Evolutionary conservation across 2,888 invertebrate species (phyloP).

Genomic region (Rotaria sp.): DNA sequence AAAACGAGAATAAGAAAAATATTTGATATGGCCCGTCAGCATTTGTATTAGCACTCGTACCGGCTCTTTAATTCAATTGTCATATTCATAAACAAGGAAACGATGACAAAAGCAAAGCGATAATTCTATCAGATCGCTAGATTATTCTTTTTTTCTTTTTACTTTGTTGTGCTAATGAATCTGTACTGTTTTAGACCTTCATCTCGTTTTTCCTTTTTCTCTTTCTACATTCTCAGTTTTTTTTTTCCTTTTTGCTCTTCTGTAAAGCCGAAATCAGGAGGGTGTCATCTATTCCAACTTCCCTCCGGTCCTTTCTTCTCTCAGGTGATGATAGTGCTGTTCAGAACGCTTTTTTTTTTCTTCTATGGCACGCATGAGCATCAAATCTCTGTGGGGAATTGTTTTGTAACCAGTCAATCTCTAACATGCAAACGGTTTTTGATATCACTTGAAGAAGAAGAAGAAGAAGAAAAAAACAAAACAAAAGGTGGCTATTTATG

Average conservation of each 20-base stretch:
- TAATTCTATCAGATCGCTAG: conserved; percentile 7
- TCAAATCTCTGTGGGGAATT: neutral
- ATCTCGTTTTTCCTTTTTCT: conserved; percentile 58
- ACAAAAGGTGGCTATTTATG: no score
- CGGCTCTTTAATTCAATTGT: neutral
- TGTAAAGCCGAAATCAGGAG: neutral
- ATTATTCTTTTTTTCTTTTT: conserved; percentile 32
- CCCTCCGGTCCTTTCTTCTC: neutral
- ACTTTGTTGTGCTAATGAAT: conserved; percentile 3
- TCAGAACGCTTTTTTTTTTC: neutral
- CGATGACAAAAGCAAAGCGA: neutral
- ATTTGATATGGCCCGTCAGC: neutral
- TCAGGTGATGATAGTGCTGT: conserved; percentile 13
- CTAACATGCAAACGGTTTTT: neutral
- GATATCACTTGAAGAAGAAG: neutral
- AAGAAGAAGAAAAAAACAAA: no score
- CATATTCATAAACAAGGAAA: conserved; percentile 1
- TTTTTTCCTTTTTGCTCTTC: neutral
- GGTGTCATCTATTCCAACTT: neutral
- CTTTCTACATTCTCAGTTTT: neutral
- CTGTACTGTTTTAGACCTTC: conserved; percentile 42
- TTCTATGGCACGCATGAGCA: neutral
- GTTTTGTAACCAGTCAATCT: neutral
- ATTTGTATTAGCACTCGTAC: neutral
- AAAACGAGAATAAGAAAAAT: no score